phyloP scores from a whole-genome alignment of 92 coral and sea anemone species.

The Epizoanthus ramosus region DNA sequence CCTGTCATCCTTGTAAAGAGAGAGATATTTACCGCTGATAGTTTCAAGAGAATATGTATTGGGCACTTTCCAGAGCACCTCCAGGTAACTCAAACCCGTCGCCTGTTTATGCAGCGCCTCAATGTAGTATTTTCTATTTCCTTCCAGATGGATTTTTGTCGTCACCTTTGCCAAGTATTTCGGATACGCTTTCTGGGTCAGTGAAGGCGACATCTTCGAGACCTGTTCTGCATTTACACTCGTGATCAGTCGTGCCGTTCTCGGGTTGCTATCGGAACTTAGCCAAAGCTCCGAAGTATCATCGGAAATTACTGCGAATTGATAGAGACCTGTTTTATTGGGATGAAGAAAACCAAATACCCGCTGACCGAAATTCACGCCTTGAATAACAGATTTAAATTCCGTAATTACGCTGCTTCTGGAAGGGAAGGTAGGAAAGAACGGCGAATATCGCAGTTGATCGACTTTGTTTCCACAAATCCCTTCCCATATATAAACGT shows the following conservation, averaged over 20 bases:
- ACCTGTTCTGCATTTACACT: constrained; percentile 74
- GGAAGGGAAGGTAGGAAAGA: constrained; percentile 84
- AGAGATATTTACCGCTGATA: constrained; percentile 53
- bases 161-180: constrained; percentile 77
- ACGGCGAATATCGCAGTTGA: constrained; percentile 82
- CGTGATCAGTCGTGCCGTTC: constrained; percentile 76
- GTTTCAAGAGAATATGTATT: constrained; percentile 45
- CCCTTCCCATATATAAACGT: constrained; percentile 82
- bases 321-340: constrained; percentile 61
- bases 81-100: constrained; percentile 72
- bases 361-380: constrained; percentile 77
- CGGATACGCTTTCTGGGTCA: constrained; percentile 57
- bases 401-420: constrained; percentile 49
- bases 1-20: constrained; percentile 72
- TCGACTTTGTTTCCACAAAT: constrained; percentile 81
- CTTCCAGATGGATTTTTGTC: constrained; percentile 57
- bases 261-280: constrained; percentile 81
- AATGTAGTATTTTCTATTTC: constrained; percentile 71
- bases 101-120: constrained; percentile 83
- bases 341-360: constrained; percentile 83
- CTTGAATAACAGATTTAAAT: constrained; percentile 67
- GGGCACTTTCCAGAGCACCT: constrained; percentile 82
- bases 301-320: constrained; percentile 85
- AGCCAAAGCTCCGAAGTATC: constrained; percentile 92
- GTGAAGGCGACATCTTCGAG: constrained; percentile 50